phyloP scores from a whole-genome alignment of 2,888 invertebrate species.

The Clivina fossor region DNA sequence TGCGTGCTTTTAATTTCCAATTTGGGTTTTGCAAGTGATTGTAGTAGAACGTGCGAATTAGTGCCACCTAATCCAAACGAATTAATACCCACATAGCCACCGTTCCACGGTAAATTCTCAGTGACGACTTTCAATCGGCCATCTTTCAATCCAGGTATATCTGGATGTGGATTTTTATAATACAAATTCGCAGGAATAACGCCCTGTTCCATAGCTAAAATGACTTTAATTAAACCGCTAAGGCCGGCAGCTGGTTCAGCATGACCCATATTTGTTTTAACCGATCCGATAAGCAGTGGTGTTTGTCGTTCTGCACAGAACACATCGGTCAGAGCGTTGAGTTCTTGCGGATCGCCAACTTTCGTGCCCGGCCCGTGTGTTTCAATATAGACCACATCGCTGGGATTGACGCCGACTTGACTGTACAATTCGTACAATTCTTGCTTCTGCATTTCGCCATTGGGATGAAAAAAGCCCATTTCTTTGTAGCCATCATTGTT shows the following conservation, averaged over 20 bases:
- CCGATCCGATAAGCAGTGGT: slow-evolving; percentile 90
- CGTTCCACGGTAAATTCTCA: slow-evolving; percentile 80
- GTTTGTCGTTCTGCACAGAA: slow-evolving; percentile 80
- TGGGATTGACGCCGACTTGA: slow-evolving; percentile 80
- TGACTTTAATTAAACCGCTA: slow-evolving; percentile 85
- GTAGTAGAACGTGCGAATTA: slow-evolving; percentile 89
- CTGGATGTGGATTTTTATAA: slow-evolving; percentile 80
- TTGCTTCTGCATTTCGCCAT: slow-evolving; percentile 76
- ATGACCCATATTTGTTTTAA: slow-evolving; percentile 99
- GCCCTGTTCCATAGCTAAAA: slow-evolving; percentile 93
- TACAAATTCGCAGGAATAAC: slow-evolving; percentile 91
- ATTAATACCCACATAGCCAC: slow-evolving; percentile 91
- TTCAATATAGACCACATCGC: slow-evolving; percentile 87
- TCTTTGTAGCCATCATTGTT: slow-evolving; percentile 94
- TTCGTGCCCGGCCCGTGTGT: slow-evolving; percentile 99
- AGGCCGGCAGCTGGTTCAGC: slow-evolving; percentile 92
- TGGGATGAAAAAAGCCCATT: slow-evolving; percentile 86
- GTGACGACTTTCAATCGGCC: slow-evolving; percentile 90
- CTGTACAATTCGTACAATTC: slow-evolving; percentile 84
- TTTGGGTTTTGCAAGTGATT: slow-evolving; percentile 74
- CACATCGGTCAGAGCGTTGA: slow-evolving; percentile 89
- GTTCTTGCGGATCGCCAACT: slow-evolving; percentile 97
- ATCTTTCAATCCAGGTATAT: slow-evolving; percentile 88
- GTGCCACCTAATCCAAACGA: slow-evolving; percentile 99
- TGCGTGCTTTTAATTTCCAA: slow-evolving; percentile 59